A percentile compares a stretch with the other conserved stretches of the same genome.
Conservation (phyloP, 2,888 invertebrate genomes). For the Eupithecia insigniata region DNA sequence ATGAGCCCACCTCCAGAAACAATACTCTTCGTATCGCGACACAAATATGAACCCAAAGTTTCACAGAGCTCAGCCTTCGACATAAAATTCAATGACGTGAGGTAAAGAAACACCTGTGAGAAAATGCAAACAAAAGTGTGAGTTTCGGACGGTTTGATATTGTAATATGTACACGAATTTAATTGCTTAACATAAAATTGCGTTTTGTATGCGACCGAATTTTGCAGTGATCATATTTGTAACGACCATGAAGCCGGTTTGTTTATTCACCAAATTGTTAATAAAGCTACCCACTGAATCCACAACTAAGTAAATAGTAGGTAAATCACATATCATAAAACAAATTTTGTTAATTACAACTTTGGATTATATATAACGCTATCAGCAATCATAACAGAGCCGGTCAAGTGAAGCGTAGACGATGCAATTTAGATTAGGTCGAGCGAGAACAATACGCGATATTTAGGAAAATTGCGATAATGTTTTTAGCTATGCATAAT, state of each 20-base stretch:
- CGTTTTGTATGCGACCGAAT: slow-evolving; percentile 48
- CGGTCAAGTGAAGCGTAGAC: slow-evolving; percentile 18
- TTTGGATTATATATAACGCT: slow-evolving; percentile 29
- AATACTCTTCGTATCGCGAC: slow-evolving; percentile 75
- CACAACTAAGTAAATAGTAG: slow-evolving; percentile 17
- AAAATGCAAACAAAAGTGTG: slow-evolving; percentile 75
- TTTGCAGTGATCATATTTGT: slow-evolving; percentile 43
- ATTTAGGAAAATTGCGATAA: slow-evolving; percentile 42
- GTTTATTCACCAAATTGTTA: slow-evolving; percentile 32
- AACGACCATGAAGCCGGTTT: slow-evolving; percentile 35
- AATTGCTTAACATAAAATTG: slow-evolving; percentile 54
- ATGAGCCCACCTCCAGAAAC: slow-evolving; percentile 70
- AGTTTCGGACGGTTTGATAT: slow-evolving; percentile 49
- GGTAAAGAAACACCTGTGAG: slow-evolving; percentile 77
- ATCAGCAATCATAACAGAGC: slow-evolving; percentile 11
- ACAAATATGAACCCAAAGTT: slow-evolving; percentile 75
- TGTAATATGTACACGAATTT: slow-evolving; percentile 47
- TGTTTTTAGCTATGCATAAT: slow-evolving; percentile 46
- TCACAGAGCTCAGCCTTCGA: slow-evolving; percentile 79
- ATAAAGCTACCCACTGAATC: slow-evolving; percentile 39
- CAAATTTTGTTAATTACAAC: slow-evolving; percentile 26
- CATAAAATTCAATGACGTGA: slow-evolving; percentile 76
- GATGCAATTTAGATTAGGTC: slow-evolving; percentile 21
- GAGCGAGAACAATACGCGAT: slow-evolving; percentile 36
- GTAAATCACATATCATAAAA: slow-evolving; percentile 26